Evolutionary conservation across 2,888 invertebrate species (phyloP).

Genomic region (Amphipyra tragopoginis): DNA sequence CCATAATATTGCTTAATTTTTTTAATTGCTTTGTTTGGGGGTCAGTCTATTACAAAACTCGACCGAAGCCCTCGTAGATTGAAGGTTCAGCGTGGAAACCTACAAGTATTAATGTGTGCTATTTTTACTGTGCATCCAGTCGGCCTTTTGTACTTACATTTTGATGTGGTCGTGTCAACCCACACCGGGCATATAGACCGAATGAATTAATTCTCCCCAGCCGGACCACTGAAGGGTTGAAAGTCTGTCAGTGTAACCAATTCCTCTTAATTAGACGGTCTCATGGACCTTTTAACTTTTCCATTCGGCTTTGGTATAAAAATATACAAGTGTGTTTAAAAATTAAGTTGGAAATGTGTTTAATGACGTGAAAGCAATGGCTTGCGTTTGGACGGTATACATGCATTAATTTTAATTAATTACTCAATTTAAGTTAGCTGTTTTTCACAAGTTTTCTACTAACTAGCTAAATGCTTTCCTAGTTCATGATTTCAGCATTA

Average conservation of each 20-base stretch:
- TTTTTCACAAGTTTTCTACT: no score
- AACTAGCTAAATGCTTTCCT: no score
- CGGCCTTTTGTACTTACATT: constrained; percentile 35
- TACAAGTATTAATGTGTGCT: no score
- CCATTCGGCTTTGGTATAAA: constrained; percentile 47
- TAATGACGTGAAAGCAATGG: constrained; percentile 1
- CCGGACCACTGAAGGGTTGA: constrained; percentile 56
- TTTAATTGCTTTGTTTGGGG: no score
- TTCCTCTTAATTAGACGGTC: constrained; percentile 65
- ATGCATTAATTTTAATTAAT: no score
- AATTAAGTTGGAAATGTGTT: constrained; percentile 13
- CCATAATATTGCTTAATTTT: no score
- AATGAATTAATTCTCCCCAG: constrained; percentile 60
- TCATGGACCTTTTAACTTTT: constrained; percentile 60
- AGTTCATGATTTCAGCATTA: no score
- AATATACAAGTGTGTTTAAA: constrained; percentile 37
- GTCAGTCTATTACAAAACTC: no score
- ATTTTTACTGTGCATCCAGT: neutral
- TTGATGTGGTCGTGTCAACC: constrained; percentile 29
- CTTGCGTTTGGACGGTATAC: no score
- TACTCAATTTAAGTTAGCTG: no score
- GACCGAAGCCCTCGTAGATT: no score
- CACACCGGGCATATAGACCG: constrained; percentile 54
- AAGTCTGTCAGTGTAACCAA: constrained; percentile 63
- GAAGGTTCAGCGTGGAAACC: no score